Conservation (phyloP, 2,113 vertebrate genomes). For the Dicentrarchus labrax region DNA sequence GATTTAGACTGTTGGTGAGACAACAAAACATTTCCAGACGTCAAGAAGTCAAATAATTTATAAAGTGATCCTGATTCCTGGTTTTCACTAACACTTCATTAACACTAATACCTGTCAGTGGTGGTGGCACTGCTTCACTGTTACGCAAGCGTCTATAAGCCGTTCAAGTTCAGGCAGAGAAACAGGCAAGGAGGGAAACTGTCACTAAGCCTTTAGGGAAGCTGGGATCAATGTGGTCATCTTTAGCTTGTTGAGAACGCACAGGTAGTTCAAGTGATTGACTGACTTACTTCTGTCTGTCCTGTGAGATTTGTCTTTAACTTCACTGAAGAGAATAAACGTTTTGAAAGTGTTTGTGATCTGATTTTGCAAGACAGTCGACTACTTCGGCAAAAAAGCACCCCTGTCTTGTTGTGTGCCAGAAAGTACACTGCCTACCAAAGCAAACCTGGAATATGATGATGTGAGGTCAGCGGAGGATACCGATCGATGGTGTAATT, state of each 20-base stretch:
- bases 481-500: neutral
- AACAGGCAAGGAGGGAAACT: neutral
- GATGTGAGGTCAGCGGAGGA: neutral
- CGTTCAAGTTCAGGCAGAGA: slow-evolving; percentile 25
- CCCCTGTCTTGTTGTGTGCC: neutral
- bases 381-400: neutral
- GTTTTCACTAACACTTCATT: no score
- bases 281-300: neutral
- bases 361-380: neutral
- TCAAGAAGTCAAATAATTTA: no score
- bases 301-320: neutral
- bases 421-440: neutral
- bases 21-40: no score
- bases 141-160: slow-evolving; percentile 53
- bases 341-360: neutral
- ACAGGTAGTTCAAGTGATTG: neutral
- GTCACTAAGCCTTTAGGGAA: slow-evolving; percentile 32
- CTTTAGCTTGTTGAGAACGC: slow-evolving; percentile 6
- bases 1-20: no score
- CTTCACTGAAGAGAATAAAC: neutral
- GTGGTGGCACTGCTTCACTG: neutral
- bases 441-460: neutral
- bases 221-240: slow-evolving; percentile 35
- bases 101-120: slow-evolving; percentile 6
- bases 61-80: no score